Conservation (phyloP, 2,888 invertebrate species). For the Nephrotoma appendiculata region DNA sequence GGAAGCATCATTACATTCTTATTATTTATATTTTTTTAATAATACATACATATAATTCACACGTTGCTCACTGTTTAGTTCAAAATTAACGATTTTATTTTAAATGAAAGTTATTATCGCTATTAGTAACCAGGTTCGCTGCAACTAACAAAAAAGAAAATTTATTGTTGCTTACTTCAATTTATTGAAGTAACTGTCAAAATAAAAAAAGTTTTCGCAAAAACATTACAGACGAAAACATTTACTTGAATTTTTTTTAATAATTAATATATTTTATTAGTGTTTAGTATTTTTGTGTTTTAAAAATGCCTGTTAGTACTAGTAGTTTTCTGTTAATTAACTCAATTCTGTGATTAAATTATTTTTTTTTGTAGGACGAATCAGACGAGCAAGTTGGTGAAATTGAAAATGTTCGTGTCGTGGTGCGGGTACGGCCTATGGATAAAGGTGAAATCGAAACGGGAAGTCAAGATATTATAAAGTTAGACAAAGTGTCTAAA, state of each 20-base stretch:
- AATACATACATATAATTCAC: no score
- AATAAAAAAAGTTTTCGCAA: not conserved
- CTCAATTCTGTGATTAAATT: not conserved
- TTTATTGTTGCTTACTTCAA: not conserved
- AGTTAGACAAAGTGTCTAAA: constrained; percentile 61
- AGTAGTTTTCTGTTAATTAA: not conserved
- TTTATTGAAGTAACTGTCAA: not conserved
- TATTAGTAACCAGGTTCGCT: not conserved
- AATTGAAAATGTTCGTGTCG: constrained; percentile 90
- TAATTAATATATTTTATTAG: not conserved
- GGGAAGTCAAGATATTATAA: constrained; percentile 55
- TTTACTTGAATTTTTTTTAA: not conserved
- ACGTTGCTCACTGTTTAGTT: no score
- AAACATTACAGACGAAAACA: not conserved
- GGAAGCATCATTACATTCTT: no score
- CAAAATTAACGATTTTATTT: no score
- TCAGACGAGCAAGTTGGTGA: constrained; percentile 33
- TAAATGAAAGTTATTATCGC: no score
- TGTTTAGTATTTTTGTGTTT: not conserved
- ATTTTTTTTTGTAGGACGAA: constrained; percentile 10
- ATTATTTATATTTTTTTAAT: no score
- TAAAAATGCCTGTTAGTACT: not conserved
- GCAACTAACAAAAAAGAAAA: not conserved
- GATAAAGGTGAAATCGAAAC: constrained; percentile 68
- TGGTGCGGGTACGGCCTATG: constrained; percentile 87